Conservation (phyloP, 1,140 invertebrate species). For the Drosophila athabasca region DNA sequence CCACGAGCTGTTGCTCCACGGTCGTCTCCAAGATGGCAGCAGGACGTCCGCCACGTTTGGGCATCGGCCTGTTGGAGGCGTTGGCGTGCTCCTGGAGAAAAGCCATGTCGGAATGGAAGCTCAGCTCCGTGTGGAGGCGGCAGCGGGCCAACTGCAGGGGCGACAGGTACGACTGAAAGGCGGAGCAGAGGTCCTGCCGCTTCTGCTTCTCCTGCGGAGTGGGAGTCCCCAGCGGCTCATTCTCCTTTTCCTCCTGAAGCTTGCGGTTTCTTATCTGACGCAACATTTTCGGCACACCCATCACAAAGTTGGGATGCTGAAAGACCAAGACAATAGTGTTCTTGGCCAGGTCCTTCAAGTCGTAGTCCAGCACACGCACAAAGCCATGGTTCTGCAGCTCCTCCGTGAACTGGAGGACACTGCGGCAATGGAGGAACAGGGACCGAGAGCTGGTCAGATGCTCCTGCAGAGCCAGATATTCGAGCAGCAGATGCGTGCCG, state of each 20-base stretch:
- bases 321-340: conserved; percentile 15
- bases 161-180: neutral
- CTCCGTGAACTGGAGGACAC: conserved; percentile 24
- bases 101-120: conserved; percentile 20
- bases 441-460: conserved; percentile 22
- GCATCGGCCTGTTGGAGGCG: neutral
- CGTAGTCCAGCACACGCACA: neutral
- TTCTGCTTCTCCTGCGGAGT: neutral
- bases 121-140: conserved; percentile 30
- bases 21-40: neutral
- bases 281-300: neutral
- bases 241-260: too few species aligned
- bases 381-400: conserved; percentile 34
- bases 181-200: conserved; percentile 12
- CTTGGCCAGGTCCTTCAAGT: neutral
- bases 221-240: neutral
- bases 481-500: conserved; percentile 30
- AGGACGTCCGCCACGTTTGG: conserved; percentile 24
- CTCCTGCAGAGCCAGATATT: conserved; percentile 48
- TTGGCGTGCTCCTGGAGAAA: conserved; percentile 16
- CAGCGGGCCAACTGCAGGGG: conserved; percentile 40
- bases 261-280: neutral
- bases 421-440: conserved; percentile 43
- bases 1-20: neutral
- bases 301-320: conserved; percentile 24